A percentile compares a stretch with the other conserved stretches of the same genome.
These are phyloP conservation scores for Miichthys miiuy DNA, from an alignment of 2,797 vertebrate species.

Conservation along the genomic window DNA sequence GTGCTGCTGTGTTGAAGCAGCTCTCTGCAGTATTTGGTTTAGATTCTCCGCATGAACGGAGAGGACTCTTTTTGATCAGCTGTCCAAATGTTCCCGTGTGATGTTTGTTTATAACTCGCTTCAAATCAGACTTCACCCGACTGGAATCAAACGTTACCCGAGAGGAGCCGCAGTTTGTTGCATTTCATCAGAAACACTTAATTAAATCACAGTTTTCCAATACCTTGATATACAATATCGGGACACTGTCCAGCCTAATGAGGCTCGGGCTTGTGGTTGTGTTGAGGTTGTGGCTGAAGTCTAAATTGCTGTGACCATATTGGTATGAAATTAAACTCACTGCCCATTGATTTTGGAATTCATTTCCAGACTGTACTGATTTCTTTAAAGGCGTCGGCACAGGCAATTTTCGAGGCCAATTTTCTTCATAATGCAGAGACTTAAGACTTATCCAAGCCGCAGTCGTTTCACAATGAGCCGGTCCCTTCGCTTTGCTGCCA, in stretches of 20 bases:
- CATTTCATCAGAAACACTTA: conserved; percentile 23
- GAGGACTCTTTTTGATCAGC: neutral
- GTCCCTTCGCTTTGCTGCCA: conserved; percentile 33
- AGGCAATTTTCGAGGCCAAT: conserved; percentile 23
- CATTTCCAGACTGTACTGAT: conserved; percentile 23
- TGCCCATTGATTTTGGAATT: conserved; percentile 38
- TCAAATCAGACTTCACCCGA: neutral
- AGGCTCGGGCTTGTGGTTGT: conserved; percentile 15
- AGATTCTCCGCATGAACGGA: neutral
- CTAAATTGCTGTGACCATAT: conserved; percentile 27
- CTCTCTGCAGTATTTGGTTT: conserved; percentile 15
- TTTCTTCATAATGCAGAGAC: conserved; percentile 12
- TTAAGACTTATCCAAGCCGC: conserved; percentile 9
- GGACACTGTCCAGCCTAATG: conserved; percentile 27
- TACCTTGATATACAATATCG: neutral
- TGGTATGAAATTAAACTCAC: conserved; percentile 56
- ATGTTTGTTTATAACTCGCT: neutral
- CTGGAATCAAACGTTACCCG: neutral
- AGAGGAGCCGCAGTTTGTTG: conserved; percentile 13
- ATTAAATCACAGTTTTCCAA: conserved; percentile 38
- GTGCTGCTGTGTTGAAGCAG: neutral
- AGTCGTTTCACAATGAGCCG: conserved; percentile 19
- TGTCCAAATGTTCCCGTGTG: conserved; percentile 3
- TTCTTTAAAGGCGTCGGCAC: conserved; percentile 43
- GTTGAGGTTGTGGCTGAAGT: conserved; percentile 26